These are phyloP conservation scores for Lineus longissimus DNA, from an alignment of 1,140 invertebrate genomes.

Conservation along the genomic window DNA sequence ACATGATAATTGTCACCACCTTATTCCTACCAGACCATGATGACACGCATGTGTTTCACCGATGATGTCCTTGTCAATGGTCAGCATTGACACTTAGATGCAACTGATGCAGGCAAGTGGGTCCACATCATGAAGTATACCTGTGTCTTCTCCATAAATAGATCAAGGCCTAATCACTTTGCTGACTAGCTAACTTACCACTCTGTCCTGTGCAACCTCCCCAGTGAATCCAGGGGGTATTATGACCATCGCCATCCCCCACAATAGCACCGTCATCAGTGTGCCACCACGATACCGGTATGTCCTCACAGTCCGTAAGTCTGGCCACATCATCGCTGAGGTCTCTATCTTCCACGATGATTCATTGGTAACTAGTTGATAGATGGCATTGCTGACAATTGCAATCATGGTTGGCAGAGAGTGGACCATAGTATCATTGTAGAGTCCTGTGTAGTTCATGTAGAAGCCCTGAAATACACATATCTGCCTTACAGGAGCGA, in stretches of 20 bases:
- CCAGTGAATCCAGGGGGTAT: conserved; percentile 72
- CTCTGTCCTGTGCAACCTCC: conserved; percentile 78
- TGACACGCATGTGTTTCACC: no score
- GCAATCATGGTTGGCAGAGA: conserved; percentile 73
- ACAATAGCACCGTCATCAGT: conserved; percentile 55
- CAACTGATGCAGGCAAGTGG: not conserved
- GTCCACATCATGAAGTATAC: not conserved
- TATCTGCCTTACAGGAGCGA: no score
- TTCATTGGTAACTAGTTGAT: no score
- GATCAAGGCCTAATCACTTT: no score
- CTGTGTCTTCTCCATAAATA: no score
- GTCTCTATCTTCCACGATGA: conserved; percentile 10
- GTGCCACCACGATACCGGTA: no score
- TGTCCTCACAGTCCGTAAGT: no score
- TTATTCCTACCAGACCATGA: no score
- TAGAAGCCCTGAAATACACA: no score
- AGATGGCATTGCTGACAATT: conserved; percentile 66
- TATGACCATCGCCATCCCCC: conserved; percentile 74
- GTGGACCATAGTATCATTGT: conserved; percentile 76
- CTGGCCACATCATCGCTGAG: conserved; percentile 60
- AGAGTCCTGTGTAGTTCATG: conserved; percentile 63
- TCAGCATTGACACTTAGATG: no score
- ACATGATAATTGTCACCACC: no score
- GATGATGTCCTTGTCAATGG: no score
- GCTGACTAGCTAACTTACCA: conserved; percentile 63